phyloP scores from a whole-genome alignment of 2,888 invertebrate genomes.

The Drosophila crucigera region DNA sequence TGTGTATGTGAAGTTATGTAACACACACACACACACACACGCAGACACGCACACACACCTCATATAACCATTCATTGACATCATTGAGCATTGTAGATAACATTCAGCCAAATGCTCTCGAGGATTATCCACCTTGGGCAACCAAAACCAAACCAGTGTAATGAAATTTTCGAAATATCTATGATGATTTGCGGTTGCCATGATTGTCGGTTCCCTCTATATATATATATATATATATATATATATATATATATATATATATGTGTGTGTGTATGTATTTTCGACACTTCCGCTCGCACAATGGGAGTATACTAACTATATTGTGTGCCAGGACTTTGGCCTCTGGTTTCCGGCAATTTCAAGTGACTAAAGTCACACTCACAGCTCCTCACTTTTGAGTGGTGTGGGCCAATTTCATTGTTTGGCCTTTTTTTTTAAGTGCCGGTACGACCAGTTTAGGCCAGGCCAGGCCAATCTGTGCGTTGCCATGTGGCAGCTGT shows the following conservation, averaged over 20 bases:
- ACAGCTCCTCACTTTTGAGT: constrained; percentile 5
- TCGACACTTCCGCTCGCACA: constrained; percentile 61
- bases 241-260: background rate
- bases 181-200: constrained; percentile 76
- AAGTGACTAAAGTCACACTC: constrained; percentile 72
- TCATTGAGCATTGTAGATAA: constrained; percentile 73
- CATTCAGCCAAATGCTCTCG: constrained; percentile 72
- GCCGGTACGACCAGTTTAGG: background rate
- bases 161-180: constrained; percentile 81
- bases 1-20: constrained; percentile 26
- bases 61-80: constrained; percentile 74
- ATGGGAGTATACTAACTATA: constrained; percentile 25
- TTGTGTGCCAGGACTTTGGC: constrained; percentile 40
- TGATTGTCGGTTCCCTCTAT: constrained; percentile 42
- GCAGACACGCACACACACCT: constrained; percentile 53
- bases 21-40: constrained; percentile 16
- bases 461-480: constrained; percentile 38
- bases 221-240: background rate
- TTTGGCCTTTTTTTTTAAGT: constrained; percentile 21
- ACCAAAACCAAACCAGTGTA: constrained; percentile 47
- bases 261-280: constrained; percentile 11
- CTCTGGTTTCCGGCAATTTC: constrained; percentile 59
- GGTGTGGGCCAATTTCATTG: constrained; percentile 29
- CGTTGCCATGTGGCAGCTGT: constrained; percentile 49
- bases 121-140: constrained; percentile 53